Percentiles rank a stretch among this genome's conserved stretches.
Evolutionary conservation across 2,888 invertebrate genomes (phyloP).

Genomic region (Rutpela maculata): DNA sequence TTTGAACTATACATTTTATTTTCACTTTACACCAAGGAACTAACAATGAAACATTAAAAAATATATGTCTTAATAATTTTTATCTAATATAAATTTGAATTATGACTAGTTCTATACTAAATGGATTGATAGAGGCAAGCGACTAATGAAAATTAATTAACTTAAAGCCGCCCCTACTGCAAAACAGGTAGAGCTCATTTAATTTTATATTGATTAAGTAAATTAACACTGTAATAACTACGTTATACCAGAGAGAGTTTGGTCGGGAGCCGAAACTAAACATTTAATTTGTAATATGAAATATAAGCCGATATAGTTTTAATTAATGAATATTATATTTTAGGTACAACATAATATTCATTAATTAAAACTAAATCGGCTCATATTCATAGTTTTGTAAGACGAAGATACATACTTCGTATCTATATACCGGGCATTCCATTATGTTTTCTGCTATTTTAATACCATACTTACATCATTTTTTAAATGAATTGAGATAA

Average conservation of each 20-base stretch:
- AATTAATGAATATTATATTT: no score
- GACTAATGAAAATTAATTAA: background rate
- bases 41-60: background rate
- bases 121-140: background rate
- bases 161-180: background rate
- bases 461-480: no score
- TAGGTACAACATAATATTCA: no score
- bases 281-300: background rate
- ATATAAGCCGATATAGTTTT: background rate
- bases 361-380: no score
- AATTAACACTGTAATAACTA: background rate
- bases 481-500: no score
- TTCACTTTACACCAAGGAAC: background rate
- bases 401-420: no score
- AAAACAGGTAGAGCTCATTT: background rate
- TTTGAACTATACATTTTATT: no score
- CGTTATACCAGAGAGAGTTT: background rate
- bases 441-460: no score
- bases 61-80: background rate
- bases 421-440: no score
- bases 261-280: background rate
- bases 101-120: background rate
- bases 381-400: no score
- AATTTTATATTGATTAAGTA: conserved; percentile 3
- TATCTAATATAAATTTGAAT: background rate